Base-by-base conservation (phyloP, 1,140 invertebrate species). In the Eueides isabella region DNA sequence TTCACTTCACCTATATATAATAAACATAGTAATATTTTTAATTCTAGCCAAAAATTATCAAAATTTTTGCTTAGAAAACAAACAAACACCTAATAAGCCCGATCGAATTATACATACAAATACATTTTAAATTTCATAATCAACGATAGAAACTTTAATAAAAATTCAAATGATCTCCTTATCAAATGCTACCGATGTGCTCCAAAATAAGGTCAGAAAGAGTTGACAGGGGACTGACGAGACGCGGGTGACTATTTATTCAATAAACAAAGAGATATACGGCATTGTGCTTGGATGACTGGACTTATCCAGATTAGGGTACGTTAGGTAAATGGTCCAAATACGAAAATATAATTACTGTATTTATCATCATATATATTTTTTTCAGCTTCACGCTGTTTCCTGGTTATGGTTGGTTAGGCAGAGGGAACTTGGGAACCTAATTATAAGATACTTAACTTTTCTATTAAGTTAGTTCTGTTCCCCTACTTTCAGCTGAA, bases 181-280 rank as follows among this genome's bases (percentile, higher is more conserved):
- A 55, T 55, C 48, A 55, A 55, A 55, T 62, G 77, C 71, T 78
- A 74, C 73, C 61, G 73, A 71, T 76, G 67, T 70, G 64, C 35
- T 64, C 71, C 69, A 68, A 80, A 78, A 78, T 73, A 65, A 66
- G 71, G 48, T 65, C 66, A 78, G 76, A 73, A 78, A 72, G 74
- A 78, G 76, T 76, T 79, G 81, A 80, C 81, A 81, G 65, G 74
- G 75, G 75, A 75, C 74, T 69, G 70, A 28, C 33, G 35, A 71
- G 70, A 73, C 67, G 77, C 64, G 79, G 76, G 78, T 74, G 76
- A 74, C 62, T 81, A 80, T 83, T 83, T 83, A 76, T 83, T 77
- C 69, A 80, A 78, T 74, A 81, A 83, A 83, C 78, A 83, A 78
- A 62, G 55, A 64, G 61, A 69, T 63, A 70, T 62, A 44, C 63